Conservation (phyloP, 2,113 vertebrate species). For the Cinclus cinclus region DNA sequence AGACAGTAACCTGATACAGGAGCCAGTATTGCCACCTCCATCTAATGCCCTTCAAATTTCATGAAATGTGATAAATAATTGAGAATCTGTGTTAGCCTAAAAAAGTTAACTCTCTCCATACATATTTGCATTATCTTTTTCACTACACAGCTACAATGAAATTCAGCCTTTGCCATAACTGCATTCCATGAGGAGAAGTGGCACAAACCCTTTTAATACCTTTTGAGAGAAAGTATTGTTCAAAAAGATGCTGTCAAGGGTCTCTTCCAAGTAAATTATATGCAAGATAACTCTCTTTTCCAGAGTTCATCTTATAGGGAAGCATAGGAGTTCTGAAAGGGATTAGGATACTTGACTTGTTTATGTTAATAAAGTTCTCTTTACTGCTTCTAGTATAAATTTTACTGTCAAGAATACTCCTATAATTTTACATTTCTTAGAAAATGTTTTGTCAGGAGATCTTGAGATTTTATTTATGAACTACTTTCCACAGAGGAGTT, state of each 20-base stretch:
- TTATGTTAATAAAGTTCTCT: conserved; percentile 70
- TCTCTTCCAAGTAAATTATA: conserved; percentile 29
- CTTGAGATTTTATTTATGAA: conserved; percentile 64
- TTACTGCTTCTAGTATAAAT: conserved; percentile 59
- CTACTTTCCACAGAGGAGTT: conserved; percentile 59
- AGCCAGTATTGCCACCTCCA: conserved; percentile 58
- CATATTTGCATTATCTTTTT: not conserved
- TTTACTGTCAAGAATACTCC: conserved; percentile 52
- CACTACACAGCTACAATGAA: not conserved
- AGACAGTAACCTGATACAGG: conserved; percentile 69
- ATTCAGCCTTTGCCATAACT: not conserved
- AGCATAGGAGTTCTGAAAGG: conserved; percentile 45
- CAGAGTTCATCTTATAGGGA: conserved; percentile 3
- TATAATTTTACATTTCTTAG: conserved; percentile 69
- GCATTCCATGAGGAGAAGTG: not conserved
- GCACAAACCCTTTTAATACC: not conserved
- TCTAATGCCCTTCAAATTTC: conserved; percentile 65
- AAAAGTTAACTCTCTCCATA: conserved; percentile 14
- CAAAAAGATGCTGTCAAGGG: not conserved
- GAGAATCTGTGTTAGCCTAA: not conserved
- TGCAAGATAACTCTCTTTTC: conserved; percentile 33
- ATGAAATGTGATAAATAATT: conserved; percentile 53
- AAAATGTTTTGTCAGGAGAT: conserved; percentile 69
- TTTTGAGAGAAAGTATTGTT: conserved; percentile 22
- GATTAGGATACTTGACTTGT: conserved; percentile 62